phyloP scores from a whole-genome alignment of 1,140 invertebrate species.

The Archivesica marissinica region DNA sequence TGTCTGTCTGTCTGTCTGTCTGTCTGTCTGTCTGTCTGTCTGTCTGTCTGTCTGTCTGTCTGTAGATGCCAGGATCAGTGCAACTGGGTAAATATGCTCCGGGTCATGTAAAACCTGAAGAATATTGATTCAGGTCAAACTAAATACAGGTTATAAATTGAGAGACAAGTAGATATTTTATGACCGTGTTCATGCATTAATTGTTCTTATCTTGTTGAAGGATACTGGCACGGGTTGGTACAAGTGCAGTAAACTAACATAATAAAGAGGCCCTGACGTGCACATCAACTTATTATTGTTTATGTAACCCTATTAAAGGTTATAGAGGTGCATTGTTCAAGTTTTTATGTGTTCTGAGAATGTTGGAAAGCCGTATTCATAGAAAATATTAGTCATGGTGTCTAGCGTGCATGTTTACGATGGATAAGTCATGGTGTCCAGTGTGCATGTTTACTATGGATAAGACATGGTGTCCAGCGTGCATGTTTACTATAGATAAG shows the following conservation, averaged over 20 bases:
- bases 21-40: conserved; percentile 64
- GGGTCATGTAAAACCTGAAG: background rate
- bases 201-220: background rate
- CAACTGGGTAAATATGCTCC: background rate
- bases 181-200: background rate
- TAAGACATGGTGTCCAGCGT: too few relatives aligned
- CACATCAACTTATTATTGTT: too few relatives aligned
- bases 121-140: background rate
- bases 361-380: too few relatives aligned
- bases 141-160: too few relatives aligned
- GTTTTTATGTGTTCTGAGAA: too few relatives aligned
- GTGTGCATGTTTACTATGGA: too few relatives aligned
- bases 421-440: too few relatives aligned
- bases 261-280: background rate
- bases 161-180: background rate
- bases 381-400: too few relatives aligned
- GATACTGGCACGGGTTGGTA: background rate
- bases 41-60: conserved; percentile 60
- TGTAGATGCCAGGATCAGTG: background rate
- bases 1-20: conserved; percentile 64
- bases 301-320: too few relatives aligned
- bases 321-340: too few relatives aligned
- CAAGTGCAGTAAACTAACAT: background rate
- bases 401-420: too few relatives aligned
- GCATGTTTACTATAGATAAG: too few relatives aligned